These are phyloP conservation scores for Hypomecis punctinalis DNA, from an alignment of 2,888 invertebrate species.

Conservation along the genomic window DNA sequence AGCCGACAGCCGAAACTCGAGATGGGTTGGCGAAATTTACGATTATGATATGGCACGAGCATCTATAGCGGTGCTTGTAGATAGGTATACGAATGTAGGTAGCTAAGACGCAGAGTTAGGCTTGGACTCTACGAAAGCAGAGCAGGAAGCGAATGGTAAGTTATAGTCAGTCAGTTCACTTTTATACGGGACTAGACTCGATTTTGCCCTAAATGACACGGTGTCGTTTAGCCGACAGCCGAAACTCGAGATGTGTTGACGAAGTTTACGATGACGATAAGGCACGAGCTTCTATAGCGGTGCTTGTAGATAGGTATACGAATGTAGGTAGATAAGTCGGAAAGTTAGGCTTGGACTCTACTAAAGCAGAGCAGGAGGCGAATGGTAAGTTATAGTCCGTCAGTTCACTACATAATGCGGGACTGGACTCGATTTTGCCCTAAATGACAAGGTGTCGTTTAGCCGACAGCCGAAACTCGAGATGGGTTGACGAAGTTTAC, in stretches of 20 bases:
- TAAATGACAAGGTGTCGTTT: conserved; percentile 56
- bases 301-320: conserved; percentile 21
- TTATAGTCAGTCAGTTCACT: too few species aligned
- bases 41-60: conserved; percentile 72
- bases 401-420: too few species aligned
- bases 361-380: too few species aligned
- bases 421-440: conserved; percentile 33
- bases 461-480: conserved; percentile 45
- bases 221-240: conserved; percentile 53
- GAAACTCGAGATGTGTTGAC: conserved; percentile 40
- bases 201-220: conserved; percentile 47
- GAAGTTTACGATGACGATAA: conserved; percentile 65
- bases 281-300: conserved; percentile 64
- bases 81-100: conserved; percentile 28
- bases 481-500: conserved; percentile 47
- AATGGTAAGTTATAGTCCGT: too few species aligned
- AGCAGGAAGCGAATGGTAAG: too few species aligned
- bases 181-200: conserved; percentile 32
- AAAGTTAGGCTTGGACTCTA: too few species aligned
- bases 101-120: too few species aligned
- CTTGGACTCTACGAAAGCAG: too few species aligned
- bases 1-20: conserved; percentile 45
- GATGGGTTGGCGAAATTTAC: conserved; percentile 47
- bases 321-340: conserved; percentile 21
- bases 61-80: conserved; percentile 46